A percentile compares a stretch with the other conserved stretches of the same genome.
Evolutionary conservation across 2,113 vertebrate genomes (phyloP).

Genomic region (Glaucomys volans): DNA sequence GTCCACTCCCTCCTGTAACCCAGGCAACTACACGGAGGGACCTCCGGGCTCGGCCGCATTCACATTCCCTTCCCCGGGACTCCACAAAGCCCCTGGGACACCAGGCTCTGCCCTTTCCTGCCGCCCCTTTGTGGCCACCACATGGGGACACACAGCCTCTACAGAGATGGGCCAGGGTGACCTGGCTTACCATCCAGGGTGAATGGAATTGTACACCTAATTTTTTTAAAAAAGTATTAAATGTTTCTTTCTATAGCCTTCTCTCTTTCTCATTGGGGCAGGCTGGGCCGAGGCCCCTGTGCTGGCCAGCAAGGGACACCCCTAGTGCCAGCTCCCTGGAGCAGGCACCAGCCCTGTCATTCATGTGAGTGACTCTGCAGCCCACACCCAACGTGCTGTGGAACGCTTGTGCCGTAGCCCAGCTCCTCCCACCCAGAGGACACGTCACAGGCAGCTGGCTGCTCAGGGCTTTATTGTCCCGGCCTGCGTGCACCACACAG

Average conservation of each 20-base stretch:
- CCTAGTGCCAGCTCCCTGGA: not conserved
- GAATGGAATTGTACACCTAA: slow-evolving; percentile 79
- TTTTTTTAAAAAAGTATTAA: slow-evolving; percentile 86
- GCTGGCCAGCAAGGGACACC: no score
- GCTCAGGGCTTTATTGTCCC: slow-evolving; percentile 65
- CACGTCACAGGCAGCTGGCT: not conserved
- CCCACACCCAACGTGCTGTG: no score
- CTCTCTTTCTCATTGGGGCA: not conserved
- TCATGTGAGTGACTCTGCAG: not conserved
- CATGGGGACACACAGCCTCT: not conserved
- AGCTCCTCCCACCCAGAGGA: no score
- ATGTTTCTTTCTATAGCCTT: slow-evolving; percentile 85
- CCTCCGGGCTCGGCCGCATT: not conserved
- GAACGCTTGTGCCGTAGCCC: no score
- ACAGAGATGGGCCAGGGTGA: not conserved
- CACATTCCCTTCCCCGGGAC: slow-evolving; percentile 51
- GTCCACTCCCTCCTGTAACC: not conserved
- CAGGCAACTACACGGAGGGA: not conserved
- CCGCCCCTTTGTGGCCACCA: not conserved
- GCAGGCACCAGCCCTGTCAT: no score
- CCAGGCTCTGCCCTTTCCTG: not conserved
- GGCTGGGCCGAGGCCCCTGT: not conserved
- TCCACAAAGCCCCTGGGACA: not conserved
- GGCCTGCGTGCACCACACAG: not conserved
- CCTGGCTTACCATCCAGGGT: slow-evolving; percentile 48